Evolutionary conservation across 64 coral and sea anemone genomes (phyloP), one percentile per base, ranked within the genome.

Genomic region (Pocillopora damicornis): DNA sequence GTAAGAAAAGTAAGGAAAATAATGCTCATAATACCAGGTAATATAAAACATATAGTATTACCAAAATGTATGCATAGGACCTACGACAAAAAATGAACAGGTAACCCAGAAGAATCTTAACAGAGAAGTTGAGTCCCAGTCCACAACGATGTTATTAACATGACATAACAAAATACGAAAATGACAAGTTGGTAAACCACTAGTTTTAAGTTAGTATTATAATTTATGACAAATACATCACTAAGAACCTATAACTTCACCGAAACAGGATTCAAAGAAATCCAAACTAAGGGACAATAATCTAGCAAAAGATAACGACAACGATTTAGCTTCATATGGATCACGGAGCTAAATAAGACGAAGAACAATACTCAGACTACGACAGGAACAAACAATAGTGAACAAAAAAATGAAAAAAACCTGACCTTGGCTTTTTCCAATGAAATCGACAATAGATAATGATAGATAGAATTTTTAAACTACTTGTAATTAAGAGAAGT

Each of bases 261-360:
- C 16, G 42, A 82, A 42, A 35, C 35, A 12, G 13, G 17, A 67
- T 62, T 37, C 42, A 77, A 77, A 16, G 9, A 45, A n/a, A 22
- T 77, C 16, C 80, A 82, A 1, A 67, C 18, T 22, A 4, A 85
- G 65, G 81, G 81, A 73, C 81, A 85, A 73, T 72, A 51, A 22
- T 45, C 65, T 85, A 85, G 81, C 81, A 85, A 85, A 85, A 51
- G 9, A 23, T 1, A 67, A n/a, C 11, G 38, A 85, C 64, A 69
- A 66, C 59, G 5, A 26, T 77, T 58, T 13, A 79, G 77, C 77
- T 60, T 79, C 23, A 58, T 34, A 60, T 79, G 22, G 3, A 11
- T 57, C 20, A 51, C 67, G 20, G n/a, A 10, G 67, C 67, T 67
- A 67, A 66, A 17, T 11, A 20, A 22, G 20, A 63, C 63, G 9